Evolutionary conservation across 1,140 invertebrate species (phyloP).

Genomic region (Argopecten irradians): DNA sequence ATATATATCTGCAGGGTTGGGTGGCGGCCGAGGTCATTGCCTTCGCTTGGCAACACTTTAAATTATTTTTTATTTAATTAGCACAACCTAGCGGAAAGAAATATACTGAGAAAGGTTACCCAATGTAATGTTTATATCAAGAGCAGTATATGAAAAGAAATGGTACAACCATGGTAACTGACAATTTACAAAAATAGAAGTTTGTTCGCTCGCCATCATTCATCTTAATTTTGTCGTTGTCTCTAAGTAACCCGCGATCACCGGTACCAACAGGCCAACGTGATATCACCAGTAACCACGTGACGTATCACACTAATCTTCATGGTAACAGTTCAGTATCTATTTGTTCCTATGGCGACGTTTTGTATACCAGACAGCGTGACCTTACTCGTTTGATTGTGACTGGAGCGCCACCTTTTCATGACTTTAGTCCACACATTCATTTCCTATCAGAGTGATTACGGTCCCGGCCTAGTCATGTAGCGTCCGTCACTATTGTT

Average conservation of each 20-base stretch:
- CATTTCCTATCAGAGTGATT: not conserved
- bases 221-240: not conserved
- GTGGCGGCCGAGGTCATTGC: too few species aligned
- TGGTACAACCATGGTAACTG: not conserved
- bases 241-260: not conserved
- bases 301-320: not conserved
- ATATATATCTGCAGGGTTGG: too few species aligned
- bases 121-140: too few species aligned
- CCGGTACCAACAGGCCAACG: not conserved
- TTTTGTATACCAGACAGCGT: not conserved
- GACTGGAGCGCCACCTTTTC: not conserved
- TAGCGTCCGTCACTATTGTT: slow-evolving; percentile 36
- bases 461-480: not conserved
- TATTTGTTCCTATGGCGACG: not conserved
- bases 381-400: not conserved
- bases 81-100: too few species aligned
- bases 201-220: not conserved
- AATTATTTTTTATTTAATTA: too few species aligned
- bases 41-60: too few species aligned
- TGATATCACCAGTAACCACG: not conserved
- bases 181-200: not conserved
- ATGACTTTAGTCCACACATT: not conserved
- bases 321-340: not conserved
- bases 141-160: too few species aligned
- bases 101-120: too few species aligned